Base-by-base conservation (phyloP, 2,888 invertebrate species). In the Carpatolechia fugitivella region DNA sequence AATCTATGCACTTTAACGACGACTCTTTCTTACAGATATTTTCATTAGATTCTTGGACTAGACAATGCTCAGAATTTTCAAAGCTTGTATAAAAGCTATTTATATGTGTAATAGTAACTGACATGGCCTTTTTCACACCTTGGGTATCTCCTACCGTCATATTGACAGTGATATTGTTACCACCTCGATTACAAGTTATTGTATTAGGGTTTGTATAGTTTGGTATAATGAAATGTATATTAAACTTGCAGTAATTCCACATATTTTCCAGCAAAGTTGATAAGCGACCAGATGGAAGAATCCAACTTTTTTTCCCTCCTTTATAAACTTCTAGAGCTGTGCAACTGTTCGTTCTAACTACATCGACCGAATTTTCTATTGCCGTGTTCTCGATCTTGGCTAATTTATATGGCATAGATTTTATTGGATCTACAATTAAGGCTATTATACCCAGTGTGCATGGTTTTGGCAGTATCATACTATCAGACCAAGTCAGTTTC, bases 251-350 rank as follows among this genome's bases (percentile, higher is more conserved):
- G 20, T 31, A 56, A 16, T 38, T 49, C 33, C 38, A 47, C 40
- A 52, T 30, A 18, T 33, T 52, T 31, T 52, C 24, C 24, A 56
- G 3, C 24, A 56, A 11, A 33, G 16, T 14, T 18, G 36, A 38
- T 16, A 53, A 46, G 6, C 29, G 24, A 36, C 35, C 33, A n/a
- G 47, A 16, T 14, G 44, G 52, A 44, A 52, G 56, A 56, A 54
- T 38, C 16, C 56, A 40, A 38, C 41, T 60, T 35, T 11, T 65
- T 61, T 16, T 54, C 56, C 35, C 38, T 33, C 13, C 57, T 10
- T 54, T 55, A 55, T 72, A 76, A 16, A 65, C 49, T 60, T 71
- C 63, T 33, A 79, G 52, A 40, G 66, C 58, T 46, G 63, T 73
- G 58, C 71, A 70, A 10, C 50, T 55, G 14, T 52, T 11, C 3